phyloP scores from a whole-genome alignment of 2,113 vertebrate genomes.

The Leptocoma aspasia region DNA sequence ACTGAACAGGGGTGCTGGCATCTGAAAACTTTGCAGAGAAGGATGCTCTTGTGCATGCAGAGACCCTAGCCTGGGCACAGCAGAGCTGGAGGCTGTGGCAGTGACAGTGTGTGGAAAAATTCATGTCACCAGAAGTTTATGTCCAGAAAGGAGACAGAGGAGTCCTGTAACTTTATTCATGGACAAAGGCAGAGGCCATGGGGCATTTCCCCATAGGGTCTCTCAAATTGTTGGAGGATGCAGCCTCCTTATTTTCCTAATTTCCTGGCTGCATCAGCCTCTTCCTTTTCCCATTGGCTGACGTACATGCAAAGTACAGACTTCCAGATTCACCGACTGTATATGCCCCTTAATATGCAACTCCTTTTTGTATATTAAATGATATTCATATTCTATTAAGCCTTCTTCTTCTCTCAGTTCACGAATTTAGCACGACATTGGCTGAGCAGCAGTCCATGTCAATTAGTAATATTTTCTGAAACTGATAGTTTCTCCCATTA shows the following conservation, averaged over 20 bases:
- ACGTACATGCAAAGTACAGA: neutral
- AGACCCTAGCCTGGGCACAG: rapidly evolving
- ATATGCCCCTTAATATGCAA: neutral
- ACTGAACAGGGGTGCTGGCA: neutral
- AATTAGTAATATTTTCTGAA: neutral
- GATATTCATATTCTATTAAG: neutral
- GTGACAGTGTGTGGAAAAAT: neutral
- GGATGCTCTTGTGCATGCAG: neutral
- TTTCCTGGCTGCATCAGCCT: neutral
- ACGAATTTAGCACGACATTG: neutral
- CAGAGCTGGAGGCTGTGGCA: neutral
- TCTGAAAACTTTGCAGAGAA: neutral
- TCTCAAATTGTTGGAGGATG: neutral
- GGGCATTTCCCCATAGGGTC: neutral
- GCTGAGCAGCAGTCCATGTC: neutral
- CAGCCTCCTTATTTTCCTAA: neutral
- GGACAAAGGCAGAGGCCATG: neutral
- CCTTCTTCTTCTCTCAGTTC: neutral
- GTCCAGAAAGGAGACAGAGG: neutral
- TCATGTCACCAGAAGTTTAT: neutral
- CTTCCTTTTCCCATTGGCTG: neutral
- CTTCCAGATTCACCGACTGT: rapidly evolving
- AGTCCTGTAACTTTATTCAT: neutral
- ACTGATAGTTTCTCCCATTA: neutral
- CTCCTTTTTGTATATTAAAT: neutral